Evolutionary conservation across 2,113 vertebrate genomes (phyloP).

Genomic region (Caloenas nicobarica): DNA sequence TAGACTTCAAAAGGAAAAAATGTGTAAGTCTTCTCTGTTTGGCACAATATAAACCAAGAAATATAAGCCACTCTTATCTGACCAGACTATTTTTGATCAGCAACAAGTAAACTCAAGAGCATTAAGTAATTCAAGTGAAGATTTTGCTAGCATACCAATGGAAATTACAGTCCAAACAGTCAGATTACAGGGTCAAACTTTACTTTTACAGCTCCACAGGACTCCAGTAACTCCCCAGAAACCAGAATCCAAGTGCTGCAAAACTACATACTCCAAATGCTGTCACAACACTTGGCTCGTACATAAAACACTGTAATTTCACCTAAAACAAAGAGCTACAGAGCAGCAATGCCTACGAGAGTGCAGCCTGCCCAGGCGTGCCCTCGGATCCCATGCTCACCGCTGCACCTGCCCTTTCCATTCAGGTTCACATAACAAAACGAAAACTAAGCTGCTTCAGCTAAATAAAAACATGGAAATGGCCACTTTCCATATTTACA

Average conservation of each 20-base stretch:
- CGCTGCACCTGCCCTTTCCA: background rate
- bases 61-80: background rate
- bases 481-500: background rate
- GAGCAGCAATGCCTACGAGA: background rate
- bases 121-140: background rate
- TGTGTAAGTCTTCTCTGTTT: background rate
- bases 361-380: background rate
- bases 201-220: background rate
- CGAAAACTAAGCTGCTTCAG: background rate
- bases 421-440: background rate
- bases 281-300: background rate
- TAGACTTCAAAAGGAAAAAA: background rate
- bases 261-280: background rate
- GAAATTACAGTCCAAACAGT: background rate
- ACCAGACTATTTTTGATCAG: background rate
- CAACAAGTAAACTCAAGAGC: background rate
- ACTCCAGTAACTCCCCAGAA: background rate
- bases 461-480: slow-evolving; percentile 14
- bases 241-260: background rate
- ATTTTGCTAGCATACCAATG: background rate
- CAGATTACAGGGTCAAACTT: background rate
- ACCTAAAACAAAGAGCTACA: background rate
- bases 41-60: background rate
- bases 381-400: background rate
- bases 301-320: background rate